Base-by-base conservation (phyloP, 1,140 invertebrate genomes). In the Heterodera schachtii region DNA sequence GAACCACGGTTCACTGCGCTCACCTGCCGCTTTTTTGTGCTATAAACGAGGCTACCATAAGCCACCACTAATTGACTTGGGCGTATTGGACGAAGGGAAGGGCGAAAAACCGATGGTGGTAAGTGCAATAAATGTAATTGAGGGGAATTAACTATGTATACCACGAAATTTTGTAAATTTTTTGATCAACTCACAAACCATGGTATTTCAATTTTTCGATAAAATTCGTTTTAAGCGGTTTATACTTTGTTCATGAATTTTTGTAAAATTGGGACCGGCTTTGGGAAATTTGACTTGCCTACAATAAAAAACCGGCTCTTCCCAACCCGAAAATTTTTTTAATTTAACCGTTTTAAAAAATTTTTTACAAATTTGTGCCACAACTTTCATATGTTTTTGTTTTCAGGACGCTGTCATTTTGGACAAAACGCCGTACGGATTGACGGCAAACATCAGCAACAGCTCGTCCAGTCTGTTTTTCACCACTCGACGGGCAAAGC, bases 371-470 rank as follows among this genome's bases (percentile, higher is more conserved):
- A 31, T 31, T 31, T 31, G 31, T 31, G 31, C 31, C 31, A 31
- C 1, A 31, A 31, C 31, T 1, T 31, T 31, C 31, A 31, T n/a
- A 31, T 31, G 31, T 31, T 31, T 31, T n/a, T n/a, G n/a, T n/a
- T 31, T 31, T 31, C 31, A 78, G 77, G 77, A 78, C n/a, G 77
- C 77, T 8, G 66, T 46, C 31, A 70, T 78, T 52, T 16, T 78
- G 2, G 77, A 93, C 93, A 81, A 82, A 49, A 98, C 96, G 6
- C 94, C 95, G 0, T 94, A 93, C 66, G 95, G 95, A 41, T 92
- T 94, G 52, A 91, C 94, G 73, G 97, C 97, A 11, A 99, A 98
- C 92, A 95, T 99, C 7, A 99, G 98, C 91, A 98, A 98, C 91
- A 96, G 95, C 13, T 91, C 89, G 67, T 94, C 94, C 85, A 90